Evolutionary conservation across 2,113 vertebrate species (phyloP), one percentile per base, ranked within the genome.

Genomic region (Eurystomus gularis): DNA sequence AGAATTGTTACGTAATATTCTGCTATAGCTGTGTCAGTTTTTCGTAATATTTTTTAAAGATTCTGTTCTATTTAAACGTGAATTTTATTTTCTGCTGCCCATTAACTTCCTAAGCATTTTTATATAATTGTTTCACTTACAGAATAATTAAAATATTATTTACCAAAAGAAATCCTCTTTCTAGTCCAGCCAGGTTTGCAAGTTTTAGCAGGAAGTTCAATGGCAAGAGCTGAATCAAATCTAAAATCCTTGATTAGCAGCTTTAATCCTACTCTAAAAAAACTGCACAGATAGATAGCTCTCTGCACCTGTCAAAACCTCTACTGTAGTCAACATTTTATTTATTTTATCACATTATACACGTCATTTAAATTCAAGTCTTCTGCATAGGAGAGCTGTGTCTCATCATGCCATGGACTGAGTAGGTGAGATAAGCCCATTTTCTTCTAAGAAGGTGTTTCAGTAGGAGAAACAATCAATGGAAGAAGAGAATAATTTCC

Each of bases 11-110:
- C 40, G 55, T 70, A 80, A 58, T 65, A 71, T 92, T 95, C 78
- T 72, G 81, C 54, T 58, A 37, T 77, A 85, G 65, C 37, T 95
- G 60, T 75, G 24, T 62, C 69, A 83, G 70, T 95, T 17, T 25
- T 62, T 92, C 7, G 14, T 54, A 49, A 17, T 90, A 92, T 70
- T 95, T 96, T 76, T 72, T 55, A 78, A 75, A 86, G 52, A 82
- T 64, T 20, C 7, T 87, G 42, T 81, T 95, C 31, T 75, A 60
- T 96, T 91, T 86, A 75, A 94, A n/a, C n/a, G 60, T 95, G 73
- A 93, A 91, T 96, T 97, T 96, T 65, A 85, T 95, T 96, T 97
- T 97, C 89, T 94, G 52, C 86, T 96, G 79, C 28, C 37, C 48
- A 19, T 65, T 90, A 83, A 60, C 51, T 78, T 80, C 16, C 35